Evolutionary conservation across 2,113 vertebrate species (phyloP), one percentile per base, ranked within the genome.

Genomic region (Charina bottae): DNA sequence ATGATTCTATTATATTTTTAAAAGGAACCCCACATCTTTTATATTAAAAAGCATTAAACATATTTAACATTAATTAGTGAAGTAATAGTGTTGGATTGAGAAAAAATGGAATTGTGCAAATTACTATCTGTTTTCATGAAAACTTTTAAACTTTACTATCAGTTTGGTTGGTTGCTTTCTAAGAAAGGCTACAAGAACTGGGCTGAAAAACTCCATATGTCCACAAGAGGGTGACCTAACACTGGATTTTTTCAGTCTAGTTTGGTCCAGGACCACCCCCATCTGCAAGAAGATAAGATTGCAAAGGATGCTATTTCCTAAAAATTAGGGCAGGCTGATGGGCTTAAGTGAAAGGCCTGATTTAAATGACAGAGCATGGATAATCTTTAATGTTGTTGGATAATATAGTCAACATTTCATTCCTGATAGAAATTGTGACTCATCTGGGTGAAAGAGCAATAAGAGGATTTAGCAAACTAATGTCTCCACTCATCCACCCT

Each of bases 381-480:
- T 94, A 96, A 96, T 96, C 94, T 95, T 90, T 95, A 96, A 94
- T 93, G 93, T 94, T 94, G 91, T 96, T 96, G 86, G 83, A 94
- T 96, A 96, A 96, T 94, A 93, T 72, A 93, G 92, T 93, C 91
- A 93, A 88, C 55, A 92, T 93, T 88, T 96, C 95, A 93, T 96
- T 96, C 92, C 95, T 64, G 83, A 83, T 37, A 0, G 12, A 78
- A 62, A 86, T 0, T 0, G 62, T 87, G 87, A 88, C 90, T 72
- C 85, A 53, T 78, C 93, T 87, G 89, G 37, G 94, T 87, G 91
- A 94, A 96, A 94, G 56, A 68, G 91, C 87, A 91, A 49, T 78
- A 91, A 93, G 93, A 93, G 94, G 93, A 93, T 85, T 92, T 85
- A 94, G 87, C 93, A 92, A 85, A 83, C 78, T 89, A 94, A 78